Conservation (phyloP, 1,140 invertebrate species). For the Teleopsis dalmanni region DNA sequence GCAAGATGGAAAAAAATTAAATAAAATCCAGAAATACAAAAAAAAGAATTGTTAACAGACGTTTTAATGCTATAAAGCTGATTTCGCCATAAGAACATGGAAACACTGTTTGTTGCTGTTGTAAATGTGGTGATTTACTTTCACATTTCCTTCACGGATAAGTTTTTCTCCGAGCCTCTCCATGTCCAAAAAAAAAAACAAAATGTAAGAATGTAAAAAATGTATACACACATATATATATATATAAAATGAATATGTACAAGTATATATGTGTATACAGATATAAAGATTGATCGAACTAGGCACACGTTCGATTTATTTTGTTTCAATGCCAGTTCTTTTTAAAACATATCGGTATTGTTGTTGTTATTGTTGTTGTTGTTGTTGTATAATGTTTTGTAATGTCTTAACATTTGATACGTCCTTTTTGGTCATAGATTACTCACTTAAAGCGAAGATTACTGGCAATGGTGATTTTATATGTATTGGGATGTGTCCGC, state of each 20-base stretch:
- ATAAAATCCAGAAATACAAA: too few relatives aligned
- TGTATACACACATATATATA: background rate
- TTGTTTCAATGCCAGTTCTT: background rate
- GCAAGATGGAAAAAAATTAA: too few relatives aligned
- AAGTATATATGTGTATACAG: too few relatives aligned
- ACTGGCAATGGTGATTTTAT: background rate
- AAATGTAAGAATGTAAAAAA: background rate
- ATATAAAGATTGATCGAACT: too few relatives aligned
- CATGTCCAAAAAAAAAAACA: background rate
- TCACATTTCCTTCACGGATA: too few relatives aligned
- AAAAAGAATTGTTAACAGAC: too few relatives aligned
- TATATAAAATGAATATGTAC: background rate
- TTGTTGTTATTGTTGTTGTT: background rate
- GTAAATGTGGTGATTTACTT: too few relatives aligned
- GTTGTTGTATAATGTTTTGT: slow-evolving; percentile 1
- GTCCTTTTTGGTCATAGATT: slow-evolving; percentile 11
- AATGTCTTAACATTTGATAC: slow-evolving; percentile 15
- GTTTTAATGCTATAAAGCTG: too few relatives aligned
- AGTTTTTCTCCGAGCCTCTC: too few relatives aligned
- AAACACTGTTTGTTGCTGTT: too few relatives aligned
- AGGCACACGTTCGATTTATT: too few relatives aligned
- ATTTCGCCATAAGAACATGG: too few relatives aligned
- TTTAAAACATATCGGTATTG: background rate
- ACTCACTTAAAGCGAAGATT: slow-evolving; percentile 9
- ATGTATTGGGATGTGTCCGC: background rate